These are phyloP conservation scores for Apocheima hispidaria DNA, from an alignment of 2,888 invertebrate genomes.

Conservation along the genomic window DNA sequence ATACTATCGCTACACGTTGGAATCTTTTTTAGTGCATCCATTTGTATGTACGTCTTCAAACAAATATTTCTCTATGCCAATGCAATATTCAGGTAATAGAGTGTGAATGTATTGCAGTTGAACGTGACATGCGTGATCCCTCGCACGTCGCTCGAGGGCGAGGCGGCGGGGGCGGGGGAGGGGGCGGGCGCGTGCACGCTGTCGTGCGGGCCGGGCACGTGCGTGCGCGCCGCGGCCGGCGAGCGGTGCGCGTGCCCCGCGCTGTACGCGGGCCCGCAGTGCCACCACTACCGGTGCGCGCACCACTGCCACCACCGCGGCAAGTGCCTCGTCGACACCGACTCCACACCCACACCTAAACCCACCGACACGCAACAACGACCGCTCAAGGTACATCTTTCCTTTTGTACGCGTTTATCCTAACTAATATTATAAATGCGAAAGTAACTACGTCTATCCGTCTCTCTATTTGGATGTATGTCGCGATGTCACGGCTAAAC, in stretches of 20 bases:
- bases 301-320: constrained; percentile 57
- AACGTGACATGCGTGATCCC: constrained; percentile 58
- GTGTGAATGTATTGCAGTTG: constrained; percentile 43
- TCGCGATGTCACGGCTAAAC: no score
- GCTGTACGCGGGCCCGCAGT: constrained; percentile 55
- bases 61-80: neutral
- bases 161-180: constrained; percentile 18
- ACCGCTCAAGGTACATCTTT: constrained; percentile 80
- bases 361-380: constrained; percentile 71
- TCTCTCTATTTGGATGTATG: no score
- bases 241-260: constrained; percentile 71
- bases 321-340: constrained; percentile 49
- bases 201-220: constrained; percentile 67
- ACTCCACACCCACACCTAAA: no score
- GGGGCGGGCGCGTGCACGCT: constrained; percentile 47
- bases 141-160: constrained; percentile 30
- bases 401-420: no score
- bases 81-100: no score
- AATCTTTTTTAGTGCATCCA: no score
- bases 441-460: no score
- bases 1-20: no score
- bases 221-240: constrained; percentile 84
- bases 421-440: no score
- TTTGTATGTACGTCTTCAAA: no score
- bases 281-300: constrained; percentile 70